Evolutionary conservation across 2,888 invertebrate species (phyloP).

Genomic region (Dromius quadrimaculatus): DNA sequence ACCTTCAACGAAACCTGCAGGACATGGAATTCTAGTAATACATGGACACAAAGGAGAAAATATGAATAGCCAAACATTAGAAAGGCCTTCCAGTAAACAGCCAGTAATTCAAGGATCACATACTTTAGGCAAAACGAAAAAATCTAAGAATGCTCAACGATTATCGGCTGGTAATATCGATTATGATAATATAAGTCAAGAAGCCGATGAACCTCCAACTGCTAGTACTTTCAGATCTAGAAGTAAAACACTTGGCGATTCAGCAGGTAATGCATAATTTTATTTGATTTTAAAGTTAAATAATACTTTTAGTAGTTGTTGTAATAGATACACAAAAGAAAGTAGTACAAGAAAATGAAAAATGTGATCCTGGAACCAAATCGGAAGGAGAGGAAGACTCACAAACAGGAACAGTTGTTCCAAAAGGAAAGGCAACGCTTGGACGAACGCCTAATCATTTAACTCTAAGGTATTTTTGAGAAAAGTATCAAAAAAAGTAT

Average conservation of each 20-base stretch:
- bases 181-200: slow-evolving; percentile 84
- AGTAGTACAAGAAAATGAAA: slow-evolving; percentile 68
- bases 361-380: slow-evolving; percentile 80
- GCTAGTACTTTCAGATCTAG: slow-evolving; percentile 78
- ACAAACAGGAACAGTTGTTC: slow-evolving; percentile 72
- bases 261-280: slow-evolving; percentile 71
- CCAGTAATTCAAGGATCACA: slow-evolving; percentile 81
- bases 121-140: slow-evolving; percentile 85
- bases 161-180: slow-evolving; percentile 89
- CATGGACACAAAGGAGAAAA: slow-evolving; percentile 64
- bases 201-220: slow-evolving; percentile 74
- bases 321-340: slow-evolving; percentile 64
- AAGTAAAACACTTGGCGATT: slow-evolving; percentile 93
- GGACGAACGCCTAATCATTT: slow-evolving; percentile 95
- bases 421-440: slow-evolving; percentile 74
- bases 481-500: no score
- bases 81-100: slow-evolving; percentile 67
- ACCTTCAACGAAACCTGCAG: slow-evolving; percentile 78
- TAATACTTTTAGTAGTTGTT: neutral
- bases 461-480: slow-evolving; percentile 81
- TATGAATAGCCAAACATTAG: slow-evolving; percentile 72
- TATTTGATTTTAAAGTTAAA: neutral
- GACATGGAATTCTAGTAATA: slow-evolving; percentile 65
- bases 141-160: slow-evolving; percentile 80
- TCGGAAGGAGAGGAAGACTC: slow-evolving; percentile 90